These are phyloP conservation scores for Platycercus adscitus DNA, from an alignment of 2,113 vertebrate species.

Conservation along the genomic window DNA sequence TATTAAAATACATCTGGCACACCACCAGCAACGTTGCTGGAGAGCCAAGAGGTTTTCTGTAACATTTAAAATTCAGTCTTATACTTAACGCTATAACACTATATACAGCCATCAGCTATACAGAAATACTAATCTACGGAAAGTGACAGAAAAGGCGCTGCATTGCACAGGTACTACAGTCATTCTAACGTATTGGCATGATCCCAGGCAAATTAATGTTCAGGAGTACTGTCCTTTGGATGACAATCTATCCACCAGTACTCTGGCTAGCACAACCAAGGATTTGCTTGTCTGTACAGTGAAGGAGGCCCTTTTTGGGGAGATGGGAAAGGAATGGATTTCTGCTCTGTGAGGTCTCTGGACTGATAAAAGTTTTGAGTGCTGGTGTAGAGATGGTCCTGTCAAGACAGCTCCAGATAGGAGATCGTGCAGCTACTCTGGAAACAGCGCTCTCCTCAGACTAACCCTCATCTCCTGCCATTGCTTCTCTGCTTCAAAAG, in stretches of 20 bases:
- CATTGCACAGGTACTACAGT: not conserved
- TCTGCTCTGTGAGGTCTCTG: not conserved
- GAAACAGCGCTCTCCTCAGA: not conserved
- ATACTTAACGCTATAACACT: not conserved
- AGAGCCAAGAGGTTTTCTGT: not conserved
- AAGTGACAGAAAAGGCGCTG: not conserved
- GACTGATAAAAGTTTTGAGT: not conserved
- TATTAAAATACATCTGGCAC: not conserved
- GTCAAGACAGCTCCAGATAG: not conserved
- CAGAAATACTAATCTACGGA: not conserved
- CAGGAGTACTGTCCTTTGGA: not conserved
- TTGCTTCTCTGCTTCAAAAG: not conserved
- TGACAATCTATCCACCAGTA: not conserved
- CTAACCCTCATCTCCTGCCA: not conserved
- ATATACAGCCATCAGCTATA: not conserved
- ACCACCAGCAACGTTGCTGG: not conserved
- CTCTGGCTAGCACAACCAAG: not conserved
- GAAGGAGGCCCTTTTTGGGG: not conserved
- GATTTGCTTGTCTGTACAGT: accelerated
- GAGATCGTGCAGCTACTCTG: not conserved
- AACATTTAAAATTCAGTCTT: not conserved
- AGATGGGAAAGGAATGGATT: not conserved
- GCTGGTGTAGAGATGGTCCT: not conserved
- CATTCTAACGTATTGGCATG: not conserved
- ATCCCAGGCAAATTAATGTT: not conserved